Conservation (phyloP, 2,888 invertebrate species). For the Eucriotettix oculatus region DNA sequence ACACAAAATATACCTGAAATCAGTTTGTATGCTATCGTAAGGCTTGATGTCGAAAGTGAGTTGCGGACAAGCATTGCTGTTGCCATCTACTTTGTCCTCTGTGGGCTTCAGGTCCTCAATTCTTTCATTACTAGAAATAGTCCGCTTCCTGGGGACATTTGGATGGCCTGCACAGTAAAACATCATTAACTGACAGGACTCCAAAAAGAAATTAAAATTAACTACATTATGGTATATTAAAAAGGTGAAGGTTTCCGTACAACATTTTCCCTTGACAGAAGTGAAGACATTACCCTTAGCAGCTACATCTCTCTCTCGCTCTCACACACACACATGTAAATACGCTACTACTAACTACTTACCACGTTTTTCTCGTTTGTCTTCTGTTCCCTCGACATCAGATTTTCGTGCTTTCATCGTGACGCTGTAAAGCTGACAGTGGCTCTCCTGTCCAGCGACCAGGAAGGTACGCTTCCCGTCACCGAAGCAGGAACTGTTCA, state of each 20-base stretch:
- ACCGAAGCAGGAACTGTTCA: constrained; percentile 70
- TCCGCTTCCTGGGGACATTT: constrained; percentile 19
- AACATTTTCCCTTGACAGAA: no score
- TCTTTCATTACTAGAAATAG: background rate
- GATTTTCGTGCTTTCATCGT: constrained; percentile 25
- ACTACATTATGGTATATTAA: no score
- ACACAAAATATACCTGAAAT: constrained; percentile 40
- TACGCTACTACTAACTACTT: background rate
- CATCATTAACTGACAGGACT: no score
- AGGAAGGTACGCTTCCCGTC: constrained; percentile 59
- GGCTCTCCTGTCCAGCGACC: constrained; percentile 82
- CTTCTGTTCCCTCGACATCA: background rate
- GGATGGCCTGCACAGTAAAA: background rate
- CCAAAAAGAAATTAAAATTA: no score
- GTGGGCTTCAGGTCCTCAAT: background rate
- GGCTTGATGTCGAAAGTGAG: constrained; percentile 40
- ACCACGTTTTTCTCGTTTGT: background rate
- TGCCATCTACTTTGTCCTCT: constrained; percentile 8
- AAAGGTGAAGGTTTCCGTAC: no score
- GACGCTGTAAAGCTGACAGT: constrained; percentile 71
- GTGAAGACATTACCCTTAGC: no score
- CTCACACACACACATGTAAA: background rate
- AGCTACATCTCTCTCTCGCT: no score
- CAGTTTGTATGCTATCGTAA: constrained; percentile 67
- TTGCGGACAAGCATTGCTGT: constrained; percentile 16